Conservation (phyloP, 2,797 vertebrate species). For the Naso thynnoides region DNA sequence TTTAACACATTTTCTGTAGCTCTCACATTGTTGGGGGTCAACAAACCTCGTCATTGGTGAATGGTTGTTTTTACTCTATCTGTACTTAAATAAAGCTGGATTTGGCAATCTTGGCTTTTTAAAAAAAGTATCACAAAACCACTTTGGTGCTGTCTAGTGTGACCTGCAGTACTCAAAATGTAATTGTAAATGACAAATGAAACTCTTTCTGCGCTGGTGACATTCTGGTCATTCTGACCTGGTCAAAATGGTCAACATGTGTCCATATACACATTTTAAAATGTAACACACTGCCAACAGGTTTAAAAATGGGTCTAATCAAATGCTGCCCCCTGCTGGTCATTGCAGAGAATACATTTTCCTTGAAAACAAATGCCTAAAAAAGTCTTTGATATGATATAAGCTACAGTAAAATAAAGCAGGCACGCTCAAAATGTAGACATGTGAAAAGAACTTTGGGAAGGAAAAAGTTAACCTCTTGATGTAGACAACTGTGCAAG, state of each 20-base stretch:
- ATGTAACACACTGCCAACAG: neutral
- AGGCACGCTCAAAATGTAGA: no score
- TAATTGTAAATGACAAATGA: neutral
- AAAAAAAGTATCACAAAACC: neutral
- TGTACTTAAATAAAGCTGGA: neutral
- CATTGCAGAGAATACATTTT: constrained; percentile 2
- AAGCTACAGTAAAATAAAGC: no score
- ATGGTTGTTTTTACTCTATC: neutral
- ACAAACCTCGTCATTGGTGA: no score
- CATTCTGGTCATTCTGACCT: neutral
- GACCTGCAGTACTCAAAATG: neutral
- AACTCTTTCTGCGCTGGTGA: neutral
- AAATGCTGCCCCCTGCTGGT: constrained; percentile 36
- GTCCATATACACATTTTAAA: no score
- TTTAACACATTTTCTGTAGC: neutral
- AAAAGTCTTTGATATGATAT: no score
- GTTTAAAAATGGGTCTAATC: neutral
- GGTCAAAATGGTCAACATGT: neutral
- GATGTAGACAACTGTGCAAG: no score
- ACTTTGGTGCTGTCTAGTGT: neutral
- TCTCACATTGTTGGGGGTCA: neutral
- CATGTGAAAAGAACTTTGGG: no score
- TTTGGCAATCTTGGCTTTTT: no score
- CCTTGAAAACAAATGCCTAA: neutral
- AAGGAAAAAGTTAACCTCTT: no score